Percentiles rank a stretch among this genome's conserved stretches.
Evolutionary conservation across 2,113 vertebrate genomes (phyloP).

Genomic region (Passer montanus): DNA sequence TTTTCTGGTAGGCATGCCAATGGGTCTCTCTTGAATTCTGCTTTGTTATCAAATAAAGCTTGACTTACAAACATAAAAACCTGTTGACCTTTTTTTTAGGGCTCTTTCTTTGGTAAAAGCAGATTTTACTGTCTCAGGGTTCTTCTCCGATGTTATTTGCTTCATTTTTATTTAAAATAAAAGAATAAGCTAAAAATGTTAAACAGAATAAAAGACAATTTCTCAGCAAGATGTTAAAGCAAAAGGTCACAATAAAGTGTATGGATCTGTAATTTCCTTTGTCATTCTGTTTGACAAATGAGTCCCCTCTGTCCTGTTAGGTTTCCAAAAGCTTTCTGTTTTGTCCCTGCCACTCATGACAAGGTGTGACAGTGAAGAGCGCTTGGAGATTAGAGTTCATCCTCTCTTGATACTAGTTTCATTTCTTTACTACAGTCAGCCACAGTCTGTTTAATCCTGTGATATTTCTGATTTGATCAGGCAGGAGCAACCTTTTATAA

Average conservation of each 20-base stretch:
- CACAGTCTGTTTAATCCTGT: conserved; percentile 50
- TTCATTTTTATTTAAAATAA: neutral
- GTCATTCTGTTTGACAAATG: neutral
- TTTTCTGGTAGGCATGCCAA: neutral
- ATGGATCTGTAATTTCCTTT: neutral
- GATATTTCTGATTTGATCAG: conserved; percentile 75
- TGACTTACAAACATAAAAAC: neutral
- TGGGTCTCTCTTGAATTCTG: neutral
- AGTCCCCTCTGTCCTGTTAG: neutral
- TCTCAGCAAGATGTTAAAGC: neutral
- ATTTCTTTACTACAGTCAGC: conserved; percentile 11
- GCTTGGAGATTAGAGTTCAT: neutral
- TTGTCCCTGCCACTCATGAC: neutral
- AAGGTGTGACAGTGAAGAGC: neutral
- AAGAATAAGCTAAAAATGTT: neutral
- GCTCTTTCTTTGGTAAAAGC: neutral
- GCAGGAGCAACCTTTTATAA: conserved; percentile 86
- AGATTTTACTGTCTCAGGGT: neutral
- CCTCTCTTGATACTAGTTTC: conserved; percentile 2
- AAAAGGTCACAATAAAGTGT: neutral
- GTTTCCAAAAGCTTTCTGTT: neutral
- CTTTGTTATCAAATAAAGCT: neutral
- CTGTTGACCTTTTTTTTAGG: neutral
- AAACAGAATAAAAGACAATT: neutral
- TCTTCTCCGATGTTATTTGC: neutral